A percentile compares a stretch with the other conserved stretches of the same genome.
Conservation (phyloP, 2,113 vertebrate species). For the Ctenodactylus gundi region DNA sequence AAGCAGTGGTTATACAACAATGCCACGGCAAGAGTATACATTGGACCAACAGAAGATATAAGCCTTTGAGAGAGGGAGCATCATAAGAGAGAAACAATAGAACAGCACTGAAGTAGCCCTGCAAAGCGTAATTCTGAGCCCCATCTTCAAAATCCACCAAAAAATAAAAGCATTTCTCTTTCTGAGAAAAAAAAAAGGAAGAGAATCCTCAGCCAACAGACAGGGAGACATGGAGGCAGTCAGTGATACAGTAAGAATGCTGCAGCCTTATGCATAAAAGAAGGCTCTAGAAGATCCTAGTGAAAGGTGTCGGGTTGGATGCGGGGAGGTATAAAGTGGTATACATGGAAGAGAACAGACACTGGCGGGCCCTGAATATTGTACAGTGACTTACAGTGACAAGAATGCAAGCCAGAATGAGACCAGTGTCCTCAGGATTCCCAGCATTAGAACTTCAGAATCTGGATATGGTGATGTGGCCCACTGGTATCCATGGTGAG, state of each 20-base stretch:
- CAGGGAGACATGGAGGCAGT: neutral
- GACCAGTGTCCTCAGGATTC: neutral
- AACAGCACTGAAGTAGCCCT: neutral
- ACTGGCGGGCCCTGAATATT: neutral
- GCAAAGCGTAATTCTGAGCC: neutral
- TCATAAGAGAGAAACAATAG: neutral
- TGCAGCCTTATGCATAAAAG: neutral
- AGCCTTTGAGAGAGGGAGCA: neutral
- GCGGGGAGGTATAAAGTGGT: neutral
- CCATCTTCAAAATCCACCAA: neutral
- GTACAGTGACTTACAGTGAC: neutral
- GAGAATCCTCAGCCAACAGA: neutral
- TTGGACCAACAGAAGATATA: neutral
- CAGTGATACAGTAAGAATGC: neutral
- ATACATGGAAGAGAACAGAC: neutral
- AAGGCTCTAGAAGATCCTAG: neutral
- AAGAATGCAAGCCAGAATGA: neutral
- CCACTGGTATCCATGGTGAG: neutral
- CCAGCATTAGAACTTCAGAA: neutral
- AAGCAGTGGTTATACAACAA: neutral
- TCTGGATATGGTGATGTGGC: neutral
- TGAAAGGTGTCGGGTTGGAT: neutral
- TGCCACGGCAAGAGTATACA: neutral
- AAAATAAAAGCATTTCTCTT: neutral
- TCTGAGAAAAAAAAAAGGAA: neutral